Conservation (phyloP, 2,113 vertebrate species). For the Ctenomys sociabilis region DNA sequence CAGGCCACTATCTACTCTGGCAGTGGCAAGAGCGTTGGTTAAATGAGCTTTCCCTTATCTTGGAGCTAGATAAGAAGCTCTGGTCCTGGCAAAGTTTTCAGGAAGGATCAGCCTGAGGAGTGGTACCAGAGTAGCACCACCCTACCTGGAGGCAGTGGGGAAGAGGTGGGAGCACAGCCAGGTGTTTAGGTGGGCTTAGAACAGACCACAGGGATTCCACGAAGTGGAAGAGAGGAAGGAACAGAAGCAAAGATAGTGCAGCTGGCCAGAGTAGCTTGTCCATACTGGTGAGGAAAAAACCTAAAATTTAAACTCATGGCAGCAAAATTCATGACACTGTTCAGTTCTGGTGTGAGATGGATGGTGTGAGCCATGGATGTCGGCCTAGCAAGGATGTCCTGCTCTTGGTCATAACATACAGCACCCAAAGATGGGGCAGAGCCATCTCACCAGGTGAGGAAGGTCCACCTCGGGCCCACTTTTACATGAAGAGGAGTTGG, state of each 20-base stretch:
- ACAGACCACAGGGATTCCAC: background rate
- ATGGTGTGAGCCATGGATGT: too few relatives aligned
- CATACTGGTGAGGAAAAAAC: background rate
- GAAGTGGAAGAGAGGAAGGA: background rate
- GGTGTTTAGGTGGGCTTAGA: background rate
- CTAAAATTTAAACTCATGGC: background rate
- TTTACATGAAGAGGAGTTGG: background rate
- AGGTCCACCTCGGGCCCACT: accelerated
- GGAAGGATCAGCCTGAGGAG: background rate
- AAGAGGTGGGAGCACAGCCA: background rate
- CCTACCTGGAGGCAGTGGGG: background rate
- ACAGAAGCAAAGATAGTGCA: background rate
- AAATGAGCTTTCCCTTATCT: background rate
- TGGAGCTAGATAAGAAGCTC: background rate
- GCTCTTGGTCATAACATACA: background rate
- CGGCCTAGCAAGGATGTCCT: background rate
- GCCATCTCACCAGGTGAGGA: background rate
- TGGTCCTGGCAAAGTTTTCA: accelerated
- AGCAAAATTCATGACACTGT: background rate
- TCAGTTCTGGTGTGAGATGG: background rate
- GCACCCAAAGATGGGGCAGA: background rate
- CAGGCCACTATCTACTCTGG: background rate
- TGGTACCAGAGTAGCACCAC: accelerated
- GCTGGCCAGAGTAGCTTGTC: background rate
- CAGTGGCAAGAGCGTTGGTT: accelerated